Evolutionary conservation across 1,140 invertebrate species (phyloP).

Genomic region (Drosophila tsacasi): DNA sequence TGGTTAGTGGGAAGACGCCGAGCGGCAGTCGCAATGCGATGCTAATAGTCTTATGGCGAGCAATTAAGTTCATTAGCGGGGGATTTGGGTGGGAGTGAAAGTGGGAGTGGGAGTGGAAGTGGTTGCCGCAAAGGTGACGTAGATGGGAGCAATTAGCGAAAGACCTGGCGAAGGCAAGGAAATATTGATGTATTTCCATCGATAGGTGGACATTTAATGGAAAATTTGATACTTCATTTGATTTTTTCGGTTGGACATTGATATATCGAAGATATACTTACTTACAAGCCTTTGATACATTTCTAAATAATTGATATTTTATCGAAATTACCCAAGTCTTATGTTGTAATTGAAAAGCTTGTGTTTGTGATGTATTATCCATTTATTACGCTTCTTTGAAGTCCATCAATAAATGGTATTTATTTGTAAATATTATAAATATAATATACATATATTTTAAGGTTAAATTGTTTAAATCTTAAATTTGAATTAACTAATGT

Average conservation of each 20-base stretch:
- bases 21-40: constrained; percentile 29
- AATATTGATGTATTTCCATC: neutral
- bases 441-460: too few species aligned
- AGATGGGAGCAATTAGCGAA: neutral
- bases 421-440: too few species aligned
- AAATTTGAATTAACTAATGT: too few species aligned
- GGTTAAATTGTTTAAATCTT: too few species aligned
- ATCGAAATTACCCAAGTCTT: neutral
- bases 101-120: neutral
- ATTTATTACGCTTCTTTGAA: too few species aligned
- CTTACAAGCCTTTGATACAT: neutral
- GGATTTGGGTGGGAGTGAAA: too few species aligned
- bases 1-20: constrained; percentile 36
- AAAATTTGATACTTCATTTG: neutral
- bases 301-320: neutral
- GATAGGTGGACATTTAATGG: neutral
- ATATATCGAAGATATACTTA: neutral
- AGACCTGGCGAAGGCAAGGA: neutral
- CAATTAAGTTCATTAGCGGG: constrained; percentile 66
- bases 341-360: neutral
- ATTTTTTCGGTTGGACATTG: neutral
- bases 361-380: neutral
- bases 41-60: constrained; percentile 70
- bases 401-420: too few species aligned
- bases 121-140: neutral